Evolutionary conservation across 2,888 invertebrate species (phyloP).

Genomic region (Lithophane socia): DNA sequence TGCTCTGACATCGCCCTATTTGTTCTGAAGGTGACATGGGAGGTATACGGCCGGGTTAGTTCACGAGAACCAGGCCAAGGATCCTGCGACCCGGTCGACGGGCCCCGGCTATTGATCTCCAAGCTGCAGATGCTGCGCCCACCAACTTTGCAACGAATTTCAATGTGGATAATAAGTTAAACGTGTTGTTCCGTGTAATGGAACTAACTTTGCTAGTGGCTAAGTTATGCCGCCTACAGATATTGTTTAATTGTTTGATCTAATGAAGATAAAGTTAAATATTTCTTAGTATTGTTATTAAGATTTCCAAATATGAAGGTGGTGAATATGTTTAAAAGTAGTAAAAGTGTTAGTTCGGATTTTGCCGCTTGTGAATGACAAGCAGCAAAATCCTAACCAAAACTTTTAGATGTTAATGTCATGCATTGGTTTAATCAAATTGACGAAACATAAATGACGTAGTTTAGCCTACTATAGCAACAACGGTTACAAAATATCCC

Average conservation of each 20-base stretch:
- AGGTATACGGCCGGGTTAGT: slow-evolving; percentile 59
- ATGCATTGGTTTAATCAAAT: not conserved
- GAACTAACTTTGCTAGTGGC: slow-evolving; percentile 33
- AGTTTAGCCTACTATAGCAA: not conserved
- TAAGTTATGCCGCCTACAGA: slow-evolving; percentile 24
- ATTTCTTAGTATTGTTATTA: not conserved
- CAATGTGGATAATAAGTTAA: slow-evolving; percentile 46
- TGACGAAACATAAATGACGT: slow-evolving; percentile 6
- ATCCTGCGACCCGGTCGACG: slow-evolving; percentile 76
- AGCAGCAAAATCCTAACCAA: not conserved
- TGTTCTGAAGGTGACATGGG: slow-evolving; percentile 54
- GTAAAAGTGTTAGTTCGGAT: not conserved
- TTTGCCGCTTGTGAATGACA: not conserved
- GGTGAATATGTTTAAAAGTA: not conserved
- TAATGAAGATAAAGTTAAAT: not conserved
- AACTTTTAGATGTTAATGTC: not conserved
- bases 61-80: slow-evolving; percentile 81
- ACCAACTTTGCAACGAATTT: slow-evolving; percentile 51
- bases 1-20: slow-evolving; percentile 47
- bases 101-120: slow-evolving; percentile 79
- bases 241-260: slow-evolving; percentile 5
- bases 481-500: slow-evolving; percentile 22
- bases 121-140: slow-evolving; percentile 70
- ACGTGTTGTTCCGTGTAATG: slow-evolving; percentile 28
- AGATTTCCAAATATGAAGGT: not conserved